These are phyloP conservation scores for Oppia nitens DNA, from an alignment of 1,140 invertebrate species.

Conservation along the genomic window DNA sequence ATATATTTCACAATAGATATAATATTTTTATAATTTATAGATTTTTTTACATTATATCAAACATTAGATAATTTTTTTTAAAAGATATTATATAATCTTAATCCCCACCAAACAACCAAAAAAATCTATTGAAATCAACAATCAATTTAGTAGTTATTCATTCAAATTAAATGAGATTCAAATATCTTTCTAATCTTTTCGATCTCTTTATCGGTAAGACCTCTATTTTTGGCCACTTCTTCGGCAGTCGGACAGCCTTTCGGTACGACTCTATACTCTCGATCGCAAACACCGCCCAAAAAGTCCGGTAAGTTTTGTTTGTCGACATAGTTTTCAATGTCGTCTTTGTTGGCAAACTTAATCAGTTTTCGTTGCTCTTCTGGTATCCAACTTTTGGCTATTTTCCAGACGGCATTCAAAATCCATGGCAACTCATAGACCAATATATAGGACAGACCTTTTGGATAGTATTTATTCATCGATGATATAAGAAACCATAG, in stretches of 20 bases:
- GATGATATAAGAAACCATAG: slow-evolving; percentile 14
- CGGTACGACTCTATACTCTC: slow-evolving; percentile 7
- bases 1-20: no score
- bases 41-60: no score
- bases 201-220: not conserved
- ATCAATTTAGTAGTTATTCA: no score
- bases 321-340: slow-evolving; percentile 15
- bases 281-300: slow-evolving; percentile 12
- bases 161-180: slow-evolving; percentile 3
- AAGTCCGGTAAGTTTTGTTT: slow-evolving; percentile 17
- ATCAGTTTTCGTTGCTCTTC: slow-evolving; percentile 13
- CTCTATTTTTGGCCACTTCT: slow-evolving; percentile 12
- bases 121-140: no score
- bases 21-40: no score
- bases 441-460: slow-evolving; percentile 15
- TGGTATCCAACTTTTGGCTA: slow-evolving; percentile 16
- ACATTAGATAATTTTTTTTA: no score
- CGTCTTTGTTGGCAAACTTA: slow-evolving; percentile 16
- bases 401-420: slow-evolving; percentile 14
- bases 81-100: no score
- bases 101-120: no score
- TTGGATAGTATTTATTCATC: slow-evolving; percentile 17
- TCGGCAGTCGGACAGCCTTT: slow-evolving; percentile 12
- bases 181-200: not conserved
- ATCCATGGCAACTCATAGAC: slow-evolving; percentile 19